A percentile compares a stretch with the other conserved stretches of the same genome.
Evolutionary conservation across 2,797 vertebrate genomes (phyloP).

Genomic region (Oreochromis grahami): DNA sequence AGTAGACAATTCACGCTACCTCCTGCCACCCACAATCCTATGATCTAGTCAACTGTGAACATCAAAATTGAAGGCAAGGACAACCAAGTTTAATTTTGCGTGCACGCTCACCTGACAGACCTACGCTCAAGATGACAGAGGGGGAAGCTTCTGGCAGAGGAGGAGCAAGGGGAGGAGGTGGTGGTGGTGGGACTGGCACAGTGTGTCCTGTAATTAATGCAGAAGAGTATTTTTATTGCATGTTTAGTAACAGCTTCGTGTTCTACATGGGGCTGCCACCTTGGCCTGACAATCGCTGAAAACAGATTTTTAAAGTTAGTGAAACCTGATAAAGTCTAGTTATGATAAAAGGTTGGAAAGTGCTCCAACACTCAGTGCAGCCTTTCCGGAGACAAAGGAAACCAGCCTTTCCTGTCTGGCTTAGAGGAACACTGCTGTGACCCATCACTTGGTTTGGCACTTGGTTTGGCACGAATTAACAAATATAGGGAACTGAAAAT

Average conservation of each 20-base stretch:
- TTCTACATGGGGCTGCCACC: neutral
- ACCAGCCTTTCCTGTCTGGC: slow-evolving; percentile 69
- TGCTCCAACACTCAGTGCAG: neutral
- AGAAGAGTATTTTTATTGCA: neutral
- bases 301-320: neutral
- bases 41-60: neutral
- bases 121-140: slow-evolving; percentile 87
- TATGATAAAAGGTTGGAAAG: neutral
- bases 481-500: slow-evolving; percentile 37
- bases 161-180: slow-evolving; percentile 73
- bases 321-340: neutral
- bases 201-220: slow-evolving; percentile 31
- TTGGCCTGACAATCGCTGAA: neutral
- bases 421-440: slow-evolving; percentile 15
- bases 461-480: slow-evolving; percentile 17
- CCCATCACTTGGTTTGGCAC: slow-evolving; percentile 38
- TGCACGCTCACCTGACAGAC: slow-evolving; percentile 84
- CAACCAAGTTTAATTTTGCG: neutral
- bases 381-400: slow-evolving; percentile 55
- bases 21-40: neutral
- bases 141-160: slow-evolving; percentile 86
- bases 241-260: neutral
- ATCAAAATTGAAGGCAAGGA: neutral
- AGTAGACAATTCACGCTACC: neutral
- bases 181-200: slow-evolving; percentile 48